Conservation (phyloP, 2,797 vertebrate species). For the Tapera naevia region DNA sequence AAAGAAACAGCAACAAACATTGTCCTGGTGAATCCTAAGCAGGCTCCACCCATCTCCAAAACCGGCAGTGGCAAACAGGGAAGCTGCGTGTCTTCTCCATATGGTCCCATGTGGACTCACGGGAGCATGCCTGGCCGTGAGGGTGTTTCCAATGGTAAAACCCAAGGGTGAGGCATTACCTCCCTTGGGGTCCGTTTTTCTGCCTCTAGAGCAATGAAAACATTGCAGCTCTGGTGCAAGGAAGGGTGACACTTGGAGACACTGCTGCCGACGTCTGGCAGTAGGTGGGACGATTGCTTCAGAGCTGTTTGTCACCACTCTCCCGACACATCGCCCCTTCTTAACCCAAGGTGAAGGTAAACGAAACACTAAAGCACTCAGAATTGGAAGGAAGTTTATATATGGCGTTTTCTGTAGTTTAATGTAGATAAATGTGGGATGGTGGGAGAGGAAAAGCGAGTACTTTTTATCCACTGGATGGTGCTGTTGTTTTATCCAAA, state of each 20-base stretch:
- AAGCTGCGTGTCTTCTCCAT: fast-evolving
- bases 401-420: not conserved
- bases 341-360: not conserved
- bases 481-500: constrained; percentile 12
- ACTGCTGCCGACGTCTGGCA: not conserved
- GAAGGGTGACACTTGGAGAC: fast-evolving
- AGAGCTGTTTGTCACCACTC: not conserved
- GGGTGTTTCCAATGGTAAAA: not conserved
- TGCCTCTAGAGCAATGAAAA: fast-evolving
- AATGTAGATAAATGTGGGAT: no score
- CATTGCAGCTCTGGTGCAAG: not conserved
- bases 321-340: not conserved
- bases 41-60: not conserved
- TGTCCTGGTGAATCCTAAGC: not conserved
- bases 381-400: not conserved
- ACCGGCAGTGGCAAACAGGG: not conserved
- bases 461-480: constrained; percentile 26
- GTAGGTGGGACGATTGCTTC: not conserved
- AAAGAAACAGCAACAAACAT: not conserved
- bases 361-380: not conserved
- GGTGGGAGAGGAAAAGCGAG: not conserved
- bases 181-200: not conserved
- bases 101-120: fast-evolving
- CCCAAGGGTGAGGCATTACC: not conserved
- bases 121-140: not conserved